Conservation (phyloP, 2,113 vertebrate species). For the Rhombomys opimus region DNA sequence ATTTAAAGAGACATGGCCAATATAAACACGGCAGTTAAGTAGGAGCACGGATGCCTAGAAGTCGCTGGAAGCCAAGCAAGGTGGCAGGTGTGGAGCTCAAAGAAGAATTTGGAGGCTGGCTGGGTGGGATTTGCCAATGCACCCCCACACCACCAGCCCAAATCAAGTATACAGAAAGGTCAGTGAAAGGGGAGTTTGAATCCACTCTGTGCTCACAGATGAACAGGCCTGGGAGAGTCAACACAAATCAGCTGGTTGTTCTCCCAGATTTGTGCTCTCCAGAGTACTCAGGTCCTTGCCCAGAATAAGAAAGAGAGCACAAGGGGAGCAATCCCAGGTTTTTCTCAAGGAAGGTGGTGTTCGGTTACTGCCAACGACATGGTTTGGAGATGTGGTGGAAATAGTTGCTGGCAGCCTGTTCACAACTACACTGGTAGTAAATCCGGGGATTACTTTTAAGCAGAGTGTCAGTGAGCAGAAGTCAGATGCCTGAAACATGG, state of each 20-base stretch:
- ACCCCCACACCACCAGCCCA: background rate
- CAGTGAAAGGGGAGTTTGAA: no score
- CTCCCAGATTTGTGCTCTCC: no score
- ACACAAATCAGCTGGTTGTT: background rate
- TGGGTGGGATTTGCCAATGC: background rate
- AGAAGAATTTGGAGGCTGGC: background rate
- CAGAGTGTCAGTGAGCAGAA: background rate
- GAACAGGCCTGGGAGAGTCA: background rate
- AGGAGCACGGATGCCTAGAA: background rate
- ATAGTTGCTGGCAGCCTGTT: background rate
- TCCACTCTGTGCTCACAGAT: background rate
- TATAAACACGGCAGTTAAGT: no score
- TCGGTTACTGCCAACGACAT: background rate
- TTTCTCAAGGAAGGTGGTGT: no score
- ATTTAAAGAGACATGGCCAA: background rate
- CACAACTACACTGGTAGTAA: background rate
- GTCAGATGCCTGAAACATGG: background rate
- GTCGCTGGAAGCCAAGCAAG: background rate
- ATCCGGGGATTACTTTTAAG: background rate
- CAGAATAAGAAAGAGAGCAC: no score
- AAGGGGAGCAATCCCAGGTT: background rate
- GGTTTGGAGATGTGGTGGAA: background rate
- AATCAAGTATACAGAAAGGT: background rate
- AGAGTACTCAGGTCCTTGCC: background rate
- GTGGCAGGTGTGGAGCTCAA: background rate